Base-by-base conservation (phyloP, 2,797 vertebrate species). In the Ispidina lecontei region DNA sequence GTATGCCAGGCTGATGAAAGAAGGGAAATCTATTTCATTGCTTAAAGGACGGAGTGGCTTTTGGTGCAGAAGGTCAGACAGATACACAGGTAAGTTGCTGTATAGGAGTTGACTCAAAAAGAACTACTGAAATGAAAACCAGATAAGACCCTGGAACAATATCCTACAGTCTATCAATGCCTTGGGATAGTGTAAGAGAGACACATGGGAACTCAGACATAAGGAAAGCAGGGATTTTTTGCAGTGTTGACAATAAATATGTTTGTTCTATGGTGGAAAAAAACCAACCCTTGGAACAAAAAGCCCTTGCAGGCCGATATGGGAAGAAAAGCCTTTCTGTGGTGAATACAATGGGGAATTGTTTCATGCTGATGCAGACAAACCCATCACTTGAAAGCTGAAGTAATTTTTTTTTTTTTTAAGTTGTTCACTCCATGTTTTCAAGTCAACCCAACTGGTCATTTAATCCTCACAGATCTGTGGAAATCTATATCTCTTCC, bases 81-180 rank as follows among this genome's bases (percentile, higher is more conserved):
- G 90, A 91, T 90, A 96, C 91, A 92, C 0, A 4, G 51, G 81
- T 82, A 91, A 94, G 88, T 93, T 89, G 91, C 60, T 94, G 88
- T 89, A 89, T 15, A 69, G 75, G 55, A 93, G 49, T 43, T 85
- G 68, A 37, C 76, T 91, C 64, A 55, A 77, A 96, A 71, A 88
- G 47, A 49, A 65, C 33, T 28, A 72, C 89, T 73, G 74, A 96
- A 95, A 93, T 83, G 51, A 92, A 94, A 95, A 82, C 81, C 60
- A 58, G 84, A 92, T 91, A 91, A 96, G 79, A 51, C 51, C 23
- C 47, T 72, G 87, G 93, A 97, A 94, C 87, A 87, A 93, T 84
- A 94, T 91, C 86, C 87, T 89, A 69, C 26, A 49, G 69, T 80
- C 52, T 82, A 90, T 79, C 75, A 80, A 62, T 73, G 80, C 56